These are phyloP conservation scores for Manacus vitellinus DNA, from an alignment of 2,113 vertebrate species.

Conservation along the genomic window DNA sequence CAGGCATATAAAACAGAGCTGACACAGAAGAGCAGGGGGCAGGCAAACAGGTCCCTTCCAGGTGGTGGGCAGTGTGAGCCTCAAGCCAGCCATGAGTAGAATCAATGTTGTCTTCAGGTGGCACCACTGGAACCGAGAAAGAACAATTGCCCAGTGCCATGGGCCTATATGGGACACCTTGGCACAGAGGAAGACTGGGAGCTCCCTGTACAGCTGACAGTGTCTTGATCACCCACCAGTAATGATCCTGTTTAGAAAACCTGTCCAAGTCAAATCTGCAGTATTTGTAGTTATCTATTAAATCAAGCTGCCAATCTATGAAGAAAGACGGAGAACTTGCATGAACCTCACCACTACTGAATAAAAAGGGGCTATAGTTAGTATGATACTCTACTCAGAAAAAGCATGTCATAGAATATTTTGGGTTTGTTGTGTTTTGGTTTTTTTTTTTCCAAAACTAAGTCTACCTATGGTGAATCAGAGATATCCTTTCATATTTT, in stretches of 20 bases:
- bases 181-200: neutral
- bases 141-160: neutral
- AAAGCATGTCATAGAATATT: neutral
- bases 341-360: neutral
- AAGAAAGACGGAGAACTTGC: neutral
- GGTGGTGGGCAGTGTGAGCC: neutral
- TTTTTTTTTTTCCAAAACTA: neutral
- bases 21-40: neutral
- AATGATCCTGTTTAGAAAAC: neutral
- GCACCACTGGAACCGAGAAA: neutral
- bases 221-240: neutral
- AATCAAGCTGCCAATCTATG: neutral
- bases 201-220: neutral
- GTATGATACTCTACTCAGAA: neutral
- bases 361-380: neutral
- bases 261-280: neutral
- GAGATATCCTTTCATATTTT: neutral
- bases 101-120: neutral
- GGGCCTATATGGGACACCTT: neutral
- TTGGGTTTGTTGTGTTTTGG: neutral
- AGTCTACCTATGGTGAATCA: neutral
- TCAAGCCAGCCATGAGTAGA: neutral
- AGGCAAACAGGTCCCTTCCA: neutral
- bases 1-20: neutral
- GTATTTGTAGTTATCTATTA: neutral